Base-by-base conservation (phyloP, 2,888 invertebrate genomes). In the Scaptomyza flava region DNA sequence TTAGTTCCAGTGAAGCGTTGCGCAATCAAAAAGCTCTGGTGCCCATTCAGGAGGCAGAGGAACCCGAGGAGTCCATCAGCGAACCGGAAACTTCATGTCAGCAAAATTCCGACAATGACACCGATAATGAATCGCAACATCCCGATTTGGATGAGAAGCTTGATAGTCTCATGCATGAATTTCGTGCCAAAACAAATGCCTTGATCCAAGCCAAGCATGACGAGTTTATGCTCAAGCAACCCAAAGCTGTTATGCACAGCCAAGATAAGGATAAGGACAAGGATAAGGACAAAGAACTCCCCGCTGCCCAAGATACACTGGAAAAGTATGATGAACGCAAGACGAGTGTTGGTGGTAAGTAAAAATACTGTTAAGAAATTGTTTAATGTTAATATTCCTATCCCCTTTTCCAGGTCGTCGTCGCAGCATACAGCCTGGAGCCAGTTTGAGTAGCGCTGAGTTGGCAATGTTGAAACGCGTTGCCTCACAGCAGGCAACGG, bases 91-190 rank as follows among this genome's bases (percentile, higher is more conserved):
- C 93, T 1, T 90, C 90, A 2, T 88, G 89, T 50, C 90, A 89
- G 33, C 90, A 89, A 36, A 91, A 89, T 53, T 91, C 92, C 0
- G 93, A 93, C 70, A 91, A 91, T 80, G 92, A 93, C 23, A 90
- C 91, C 17, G 93, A 93, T 53, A 90, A 89, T 34, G 93, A 93
- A 66, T 92, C 93, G 6, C 94, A 95, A 81, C 94, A 94, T 69
- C 94, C 95, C 46, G 94, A 95, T 71, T 94, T 96, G 72, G 93
- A 94, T 68, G 96, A 96, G 70, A 96, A 95, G 89, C 92, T 96
- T 17, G 95, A 95, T 68, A 94, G 94, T 68, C 93, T 94, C 52
- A 95, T 96, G 94, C 94, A 94, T 61, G 94, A 94, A 81, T 95
- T 96, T 86, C 94, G 94, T 80, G 92, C 93, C 43, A 95, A 95